Conservation (phyloP, 2,113 vertebrate genomes). For the Tichodroma muraria region DNA sequence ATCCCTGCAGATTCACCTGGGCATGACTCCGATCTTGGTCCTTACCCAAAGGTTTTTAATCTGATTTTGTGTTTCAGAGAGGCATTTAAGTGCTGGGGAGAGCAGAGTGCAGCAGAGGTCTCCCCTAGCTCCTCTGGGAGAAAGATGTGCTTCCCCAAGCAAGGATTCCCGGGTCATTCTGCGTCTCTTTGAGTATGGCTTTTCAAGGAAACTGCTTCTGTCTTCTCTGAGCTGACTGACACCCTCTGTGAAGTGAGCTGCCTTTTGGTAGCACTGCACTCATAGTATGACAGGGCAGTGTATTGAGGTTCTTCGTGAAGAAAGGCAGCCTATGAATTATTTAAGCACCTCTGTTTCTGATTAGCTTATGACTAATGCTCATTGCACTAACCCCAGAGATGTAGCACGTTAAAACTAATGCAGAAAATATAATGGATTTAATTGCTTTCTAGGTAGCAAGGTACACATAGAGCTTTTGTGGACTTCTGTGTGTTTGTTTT, state of each 20-base stretch:
- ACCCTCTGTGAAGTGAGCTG: neutral
- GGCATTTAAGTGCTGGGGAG: neutral
- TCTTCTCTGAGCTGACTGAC: neutral
- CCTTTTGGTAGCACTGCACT: neutral
- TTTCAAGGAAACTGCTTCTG: neutral
- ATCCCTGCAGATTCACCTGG: neutral
- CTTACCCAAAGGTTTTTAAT: neutral
- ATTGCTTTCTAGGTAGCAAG: conserved; percentile 54
- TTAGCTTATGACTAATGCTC: conserved; percentile 35
- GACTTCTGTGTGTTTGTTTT: conserved; percentile 23
- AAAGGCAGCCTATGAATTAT: conserved; percentile 37
- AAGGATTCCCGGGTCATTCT: neutral
- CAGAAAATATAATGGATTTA: conserved; percentile 40
- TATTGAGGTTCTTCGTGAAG: neutral
- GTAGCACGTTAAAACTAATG: neutral
- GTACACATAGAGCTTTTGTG: conserved; percentile 37
- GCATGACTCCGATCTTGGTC: neutral
- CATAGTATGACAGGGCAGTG: neutral
- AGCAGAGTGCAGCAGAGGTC: neutral
- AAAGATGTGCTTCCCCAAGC: neutral
- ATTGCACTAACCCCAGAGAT: neutral
- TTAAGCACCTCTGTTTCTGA: conserved; percentile 40
- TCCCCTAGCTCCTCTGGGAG: neutral
- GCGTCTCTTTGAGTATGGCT: neutral
- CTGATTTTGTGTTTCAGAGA: neutral